phyloP scores from a whole-genome alignment of 2,797 vertebrate genomes.

The Champsocephalus esox region DNA sequence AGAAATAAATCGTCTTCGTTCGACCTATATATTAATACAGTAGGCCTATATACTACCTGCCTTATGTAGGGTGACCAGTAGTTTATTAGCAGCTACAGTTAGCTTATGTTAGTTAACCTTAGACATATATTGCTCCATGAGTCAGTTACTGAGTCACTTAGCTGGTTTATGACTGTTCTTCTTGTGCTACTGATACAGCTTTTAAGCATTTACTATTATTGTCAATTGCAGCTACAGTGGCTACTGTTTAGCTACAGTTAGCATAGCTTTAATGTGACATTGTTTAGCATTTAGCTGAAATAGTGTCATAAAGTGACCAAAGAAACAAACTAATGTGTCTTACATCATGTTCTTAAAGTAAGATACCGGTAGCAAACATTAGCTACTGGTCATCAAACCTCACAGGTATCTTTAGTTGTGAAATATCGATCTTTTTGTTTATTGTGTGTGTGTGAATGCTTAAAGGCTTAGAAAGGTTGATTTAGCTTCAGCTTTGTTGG shows the following conservation, averaged over 20 bases:
- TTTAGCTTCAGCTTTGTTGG: slow-evolving; percentile 29
- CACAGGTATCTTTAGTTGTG: neutral
- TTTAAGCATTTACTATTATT: neutral
- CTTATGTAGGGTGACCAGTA: neutral
- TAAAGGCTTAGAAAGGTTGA: neutral
- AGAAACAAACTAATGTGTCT: neutral
- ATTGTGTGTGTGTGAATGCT: no score
- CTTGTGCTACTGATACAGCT: neutral
- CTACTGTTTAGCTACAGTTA: slow-evolving; percentile 1
- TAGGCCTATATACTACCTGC: no score
- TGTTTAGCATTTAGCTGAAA: neutral
- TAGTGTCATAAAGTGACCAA: neutral
- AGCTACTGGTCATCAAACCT: neutral
- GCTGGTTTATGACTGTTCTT: neutral
- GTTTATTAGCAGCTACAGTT: neutral
- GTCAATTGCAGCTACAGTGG: neutral
- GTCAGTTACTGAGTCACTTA: slow-evolving; percentile 3
- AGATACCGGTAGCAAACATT: neutral
- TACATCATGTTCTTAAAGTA: neutral
- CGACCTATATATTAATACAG: no score
- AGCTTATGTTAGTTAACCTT: neutral
- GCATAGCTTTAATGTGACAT: neutral
- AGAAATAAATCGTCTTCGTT: neutral
- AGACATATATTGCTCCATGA: neutral
- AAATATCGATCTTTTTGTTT: no score